Evolutionary conservation across 2,797 vertebrate genomes (phyloP).

Genomic region (Sebastes steindachneri): DNA sequence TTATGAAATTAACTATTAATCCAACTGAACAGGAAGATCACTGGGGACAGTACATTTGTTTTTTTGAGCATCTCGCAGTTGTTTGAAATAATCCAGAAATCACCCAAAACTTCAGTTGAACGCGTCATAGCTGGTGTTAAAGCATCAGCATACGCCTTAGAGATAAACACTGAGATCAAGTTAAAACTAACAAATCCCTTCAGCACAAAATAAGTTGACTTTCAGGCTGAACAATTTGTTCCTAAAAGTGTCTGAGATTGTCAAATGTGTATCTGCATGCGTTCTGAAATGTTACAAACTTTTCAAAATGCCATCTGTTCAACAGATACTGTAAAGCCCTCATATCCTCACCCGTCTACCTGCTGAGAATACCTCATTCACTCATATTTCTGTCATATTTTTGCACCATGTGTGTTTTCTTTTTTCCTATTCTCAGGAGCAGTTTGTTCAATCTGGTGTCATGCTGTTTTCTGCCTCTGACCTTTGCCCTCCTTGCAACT

Average conservation of each 20-base stretch:
- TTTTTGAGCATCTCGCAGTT: background rate
- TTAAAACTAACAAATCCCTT: background rate
- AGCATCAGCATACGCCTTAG: background rate
- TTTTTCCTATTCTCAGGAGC: background rate
- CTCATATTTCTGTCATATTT: background rate
- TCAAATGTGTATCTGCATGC: background rate
- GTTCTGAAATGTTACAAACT: background rate
- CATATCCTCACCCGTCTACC: background rate
- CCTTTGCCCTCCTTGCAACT: slow-evolving; percentile 1
- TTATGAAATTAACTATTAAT: background rate
- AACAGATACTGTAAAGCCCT: slow-evolving; percentile 1
- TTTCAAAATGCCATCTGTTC: slow-evolving; percentile 15
- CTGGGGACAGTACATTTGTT: background rate
- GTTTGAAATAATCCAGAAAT: background rate
- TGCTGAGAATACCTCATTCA: background rate
- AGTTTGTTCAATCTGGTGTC: slow-evolving; percentile 4
- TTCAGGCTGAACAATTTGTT: background rate
- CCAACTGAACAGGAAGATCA: background rate
- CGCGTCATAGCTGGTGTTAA: background rate
- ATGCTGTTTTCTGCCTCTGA: slow-evolving; percentile 11
- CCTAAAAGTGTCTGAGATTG: background rate
- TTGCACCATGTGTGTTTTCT: background rate
- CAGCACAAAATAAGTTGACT: background rate
- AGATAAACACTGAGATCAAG: background rate
- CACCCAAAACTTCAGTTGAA: background rate